Conservation (phyloP, 2,113 vertebrate genomes). For the Strix aluco region DNA sequence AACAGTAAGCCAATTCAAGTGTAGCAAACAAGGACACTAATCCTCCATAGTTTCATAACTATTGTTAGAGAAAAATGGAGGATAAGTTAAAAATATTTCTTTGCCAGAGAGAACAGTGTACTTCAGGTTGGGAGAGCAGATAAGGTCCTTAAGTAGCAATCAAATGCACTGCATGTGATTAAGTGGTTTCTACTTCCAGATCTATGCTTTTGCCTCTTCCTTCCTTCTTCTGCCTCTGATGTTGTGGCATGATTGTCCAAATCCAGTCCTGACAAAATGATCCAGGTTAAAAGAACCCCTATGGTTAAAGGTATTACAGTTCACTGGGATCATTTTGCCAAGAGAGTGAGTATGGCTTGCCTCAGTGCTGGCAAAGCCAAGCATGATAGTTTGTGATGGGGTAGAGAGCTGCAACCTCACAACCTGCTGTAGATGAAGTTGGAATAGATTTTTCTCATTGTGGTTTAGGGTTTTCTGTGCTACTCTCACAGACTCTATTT, state of each 20-base stretch:
- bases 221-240: background rate
- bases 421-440: background rate
- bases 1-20: background rate
- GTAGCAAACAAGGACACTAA: background rate
- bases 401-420: background rate
- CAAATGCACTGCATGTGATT: background rate
- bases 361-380: background rate
- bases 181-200: background rate
- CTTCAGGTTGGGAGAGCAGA: background rate
- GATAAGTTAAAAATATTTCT: background rate
- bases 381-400: background rate
- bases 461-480: background rate
- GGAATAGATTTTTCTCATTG: background rate
- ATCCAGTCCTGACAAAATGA: background rate
- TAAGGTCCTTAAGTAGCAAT: background rate
- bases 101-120: background rate
- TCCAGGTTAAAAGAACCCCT: background rate
- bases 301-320: background rate
- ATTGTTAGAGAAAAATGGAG: background rate
- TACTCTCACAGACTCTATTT: background rate
- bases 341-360: fast-evolving
- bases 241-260: background rate
- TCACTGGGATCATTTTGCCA: background rate
- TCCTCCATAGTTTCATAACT: background rate
- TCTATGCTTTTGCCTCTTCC: background rate